Conservation (phyloP, 1,140 invertebrate species). For the Ostrea edulis region DNA sequence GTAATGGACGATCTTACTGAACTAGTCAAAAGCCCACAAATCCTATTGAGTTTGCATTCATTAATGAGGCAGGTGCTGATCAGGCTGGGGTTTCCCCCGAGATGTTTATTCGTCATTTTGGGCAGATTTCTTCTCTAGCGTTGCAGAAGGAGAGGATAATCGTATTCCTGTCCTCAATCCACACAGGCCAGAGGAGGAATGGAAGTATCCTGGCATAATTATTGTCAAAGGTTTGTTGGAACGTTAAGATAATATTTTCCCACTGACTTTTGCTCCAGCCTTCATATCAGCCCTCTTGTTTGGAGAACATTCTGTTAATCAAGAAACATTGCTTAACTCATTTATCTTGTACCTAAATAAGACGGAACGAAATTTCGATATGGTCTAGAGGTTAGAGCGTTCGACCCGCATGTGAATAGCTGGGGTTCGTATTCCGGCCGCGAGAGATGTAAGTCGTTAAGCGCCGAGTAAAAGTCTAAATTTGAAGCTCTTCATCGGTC, state of each 20-base stretch:
- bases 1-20: neutral
- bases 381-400: no score
- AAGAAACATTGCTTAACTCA: slow-evolving; percentile 23
- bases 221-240: slow-evolving; percentile 44
- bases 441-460: no score
- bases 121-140: slow-evolving; percentile 3
- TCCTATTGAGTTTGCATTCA: neutral
- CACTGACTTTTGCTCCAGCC: slow-evolving; percentile 38
- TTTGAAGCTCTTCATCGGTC: no score
- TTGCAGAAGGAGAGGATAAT: slow-evolving; percentile 43
- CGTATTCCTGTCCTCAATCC: slow-evolving; percentile 30
- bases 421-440: no score
- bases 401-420: no score
- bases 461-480: no score
- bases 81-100: slow-evolving; percentile 23
- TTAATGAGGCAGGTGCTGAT: slow-evolving; percentile 42
- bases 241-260: slow-evolving; percentile 24
- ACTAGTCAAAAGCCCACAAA: neutral
- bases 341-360: slow-evolving; percentile 34
- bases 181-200: slow-evolving; percentile 32
- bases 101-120: slow-evolving; percentile 45
- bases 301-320: slow-evolving; percentile 23
- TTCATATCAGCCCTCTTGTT: slow-evolving; percentile 40
- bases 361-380: slow-evolving; percentile 20
- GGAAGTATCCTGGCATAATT: slow-evolving; percentile 42